phyloP scores from a whole-genome alignment of 1,140 invertebrate species.

The Gryllus bimaculatus region DNA sequence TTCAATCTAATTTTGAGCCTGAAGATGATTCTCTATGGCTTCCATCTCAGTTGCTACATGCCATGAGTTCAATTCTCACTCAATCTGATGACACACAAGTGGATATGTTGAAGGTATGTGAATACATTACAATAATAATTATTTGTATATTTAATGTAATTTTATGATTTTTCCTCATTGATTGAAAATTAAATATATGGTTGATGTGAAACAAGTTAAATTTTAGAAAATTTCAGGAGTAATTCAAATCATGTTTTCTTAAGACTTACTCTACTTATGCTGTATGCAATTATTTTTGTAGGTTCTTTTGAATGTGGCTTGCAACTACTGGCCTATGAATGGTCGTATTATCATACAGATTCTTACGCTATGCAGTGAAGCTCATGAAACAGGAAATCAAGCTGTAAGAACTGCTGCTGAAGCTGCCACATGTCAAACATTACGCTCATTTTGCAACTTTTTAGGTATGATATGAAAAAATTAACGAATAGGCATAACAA shows the following conservation, averaged over 20 bases:
- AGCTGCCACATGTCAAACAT: conserved; percentile 70
- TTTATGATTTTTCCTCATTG: neutral
- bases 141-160: neutral
- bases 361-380: conserved; percentile 61
- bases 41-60: conserved; percentile 75
- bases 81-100: conserved; percentile 67
- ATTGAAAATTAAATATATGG: too few species aligned
- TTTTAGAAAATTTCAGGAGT: neutral
- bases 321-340: conserved; percentile 72
- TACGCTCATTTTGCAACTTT: conserved; percentile 71
- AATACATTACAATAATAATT: neutral
- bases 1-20: conserved; percentile 81
- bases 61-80: conserved; percentile 64
- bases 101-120: conserved; percentile 55
- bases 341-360: conserved; percentile 70
- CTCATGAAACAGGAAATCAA: conserved; percentile 61
- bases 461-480: conserved; percentile 42
- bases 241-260: neutral
- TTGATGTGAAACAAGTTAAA: too few species aligned
- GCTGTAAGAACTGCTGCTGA: conserved; percentile 70
- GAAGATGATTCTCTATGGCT: conserved; percentile 87
- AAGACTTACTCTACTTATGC: neutral
- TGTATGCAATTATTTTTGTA: conserved; percentile 35
- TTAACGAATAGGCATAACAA: too few species aligned
- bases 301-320: conserved; percentile 70